Evolutionary conservation across 2,113 vertebrate species (phyloP), one percentile per base, ranked within the genome.

Genomic region (Pedetes capensis): DNA sequence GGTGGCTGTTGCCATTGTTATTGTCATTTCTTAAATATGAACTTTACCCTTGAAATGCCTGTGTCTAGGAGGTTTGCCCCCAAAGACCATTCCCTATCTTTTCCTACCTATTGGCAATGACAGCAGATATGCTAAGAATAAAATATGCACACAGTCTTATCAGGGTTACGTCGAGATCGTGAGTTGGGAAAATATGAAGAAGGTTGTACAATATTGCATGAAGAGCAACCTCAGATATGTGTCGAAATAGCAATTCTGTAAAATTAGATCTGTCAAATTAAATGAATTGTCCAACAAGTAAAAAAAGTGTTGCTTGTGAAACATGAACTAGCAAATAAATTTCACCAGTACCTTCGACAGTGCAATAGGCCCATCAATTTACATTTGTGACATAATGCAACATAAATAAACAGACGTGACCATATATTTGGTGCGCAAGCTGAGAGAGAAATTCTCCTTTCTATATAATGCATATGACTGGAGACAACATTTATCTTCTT

Each of bases 231-330:
- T 64, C 61, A 74, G 44, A 74, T 22, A 42, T 34, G 5, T 57
- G 55, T 63, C 29, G 6, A 80, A 85, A 91, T 34, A 87, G 55
- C 32, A 88, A 61, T 85, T 87, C 61, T 76, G 18, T 39, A 85
- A 91, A 91, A 93, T 82, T 88, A 91, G 27, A 88, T n/a, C 76
- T 96, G 88, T 92, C 57, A 75, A 64, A 51, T 37, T 86, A 80
- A 90, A 82, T 86, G 44, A 71, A 90, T 71, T 76, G 55, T 37
- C 44, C 68, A 59, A 49, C 25, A 88, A 71, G 72, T 55, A 8
- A 76, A 91, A 92, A 87, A 87, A 44, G 16, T 47, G 34, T 82
- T 78, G n/a, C 22, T 68, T 13, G 71, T 2, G 20, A 85, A 87
- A 55, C 13, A 51, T 64, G 17, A 86, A 55, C 14, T 68, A 44